Evolutionary conservation across 2,888 invertebrate species (phyloP), one percentile per base, ranked within the genome.

Genomic region (Rhamphomyia laevipes): DNA sequence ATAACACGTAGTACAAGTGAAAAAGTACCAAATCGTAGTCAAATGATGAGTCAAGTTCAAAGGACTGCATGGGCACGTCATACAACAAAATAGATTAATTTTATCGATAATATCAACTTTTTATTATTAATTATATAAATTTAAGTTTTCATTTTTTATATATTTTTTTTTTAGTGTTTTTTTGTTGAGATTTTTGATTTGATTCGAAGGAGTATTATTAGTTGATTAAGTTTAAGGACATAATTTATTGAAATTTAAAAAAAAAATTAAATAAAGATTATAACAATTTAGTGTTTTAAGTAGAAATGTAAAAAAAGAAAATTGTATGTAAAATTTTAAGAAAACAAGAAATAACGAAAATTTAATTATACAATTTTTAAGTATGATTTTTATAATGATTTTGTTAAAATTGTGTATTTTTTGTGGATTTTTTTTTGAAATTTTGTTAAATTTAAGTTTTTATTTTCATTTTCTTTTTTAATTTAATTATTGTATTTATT

Each of bases 51-150:
- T 21, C 85, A 88, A 59, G 80, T 90, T 57, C 82, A 83, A 62
- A 75, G 89, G 56, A 82, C 85, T 9, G 80, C 83, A 54, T 90
- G 89, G 89, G 87, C 88, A 17, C 75, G 90, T 58, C 90, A 90
- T 64, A 91, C 90, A 27, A 90, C 89, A 31, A 90, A 89, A 71
- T 89, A 74, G 66, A 42, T 27, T 2, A 21, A 27, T 7, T 27
- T 6, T 27, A 9, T 7, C 7, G 23, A 27, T 7, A 21, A 27
- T n/a, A n/a, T 9, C 16, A 11, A 38, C 3, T 16, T 21, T 17
- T 18, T 18, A 12, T 18, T 18, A 12, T 18, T 18, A 40, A n/a
- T 40, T 16, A 40, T 15, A 18, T 40, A 7, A 33, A 33, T 11
- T 18, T 40, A 40, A 40, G 40, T 40, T 40, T 37, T 17, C 18